Evolutionary conservation across 2,888 invertebrate genomes (phyloP), one percentile per base, ranked within the genome.

Genomic region (Argyresthia goedartella): DNA sequence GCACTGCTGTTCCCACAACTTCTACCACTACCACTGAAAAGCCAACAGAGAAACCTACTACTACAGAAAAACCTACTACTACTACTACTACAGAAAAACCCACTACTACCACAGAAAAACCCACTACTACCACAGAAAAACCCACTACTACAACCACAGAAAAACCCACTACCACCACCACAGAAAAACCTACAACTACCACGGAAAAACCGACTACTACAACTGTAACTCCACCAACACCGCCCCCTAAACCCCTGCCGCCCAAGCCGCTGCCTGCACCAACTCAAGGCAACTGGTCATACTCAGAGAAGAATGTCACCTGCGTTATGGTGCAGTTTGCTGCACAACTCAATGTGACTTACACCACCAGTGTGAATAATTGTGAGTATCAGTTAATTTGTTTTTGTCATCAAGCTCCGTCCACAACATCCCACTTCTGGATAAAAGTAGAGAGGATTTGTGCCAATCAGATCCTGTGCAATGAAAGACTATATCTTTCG

Each of bases 281-380:
- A 1, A 65, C 71, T 9, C 71, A 71, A 55, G 80, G 80, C 48
- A 65, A 56, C 8, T 85, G 84, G 84, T 45, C 53, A 0, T 73
- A 56, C 54, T 58, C 60, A 0, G 74, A 84, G 44, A 52, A 57
- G 10, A 90, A 90, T 62, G 66, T 80, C 0, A 89, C 90, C 7
- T 94, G 94, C 64, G 88, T 94, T 33, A 65, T 92, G 49, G 71
- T 91, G 8, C 81, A 90, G 71, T 90, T 93, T 82, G 91, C 92
- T 0, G 87, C 90, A 6, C 89, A 90, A 65, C 73, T 94, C 53
- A 90, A 90, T 61, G 76, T 94, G 51, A 81, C 82, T 0, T 89
- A 89, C 64, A 61, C 69, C 25, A 76, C 70, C 54, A 64, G 52
- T 11, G 68, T 64, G 13, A 60, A 52, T 4, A 52, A 43, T 36